These are phyloP conservation scores for Elephantulus edwardii DNA, from an alignment of 2,113 vertebrate genomes.

Conservation along the genomic window DNA sequence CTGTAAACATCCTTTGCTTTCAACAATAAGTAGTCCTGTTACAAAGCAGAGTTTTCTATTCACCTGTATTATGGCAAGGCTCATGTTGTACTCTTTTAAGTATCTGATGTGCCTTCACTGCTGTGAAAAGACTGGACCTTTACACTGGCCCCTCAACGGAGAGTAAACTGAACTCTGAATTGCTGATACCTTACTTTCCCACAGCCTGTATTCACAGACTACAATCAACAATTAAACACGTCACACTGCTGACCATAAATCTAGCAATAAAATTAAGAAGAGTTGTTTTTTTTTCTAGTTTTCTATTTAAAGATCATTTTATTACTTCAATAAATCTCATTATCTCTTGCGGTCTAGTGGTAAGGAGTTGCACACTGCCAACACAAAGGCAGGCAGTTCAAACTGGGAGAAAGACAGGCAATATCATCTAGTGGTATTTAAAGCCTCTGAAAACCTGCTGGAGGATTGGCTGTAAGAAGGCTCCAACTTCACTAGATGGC, in stretches of 20 bases:
- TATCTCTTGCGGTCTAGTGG: too few species aligned
- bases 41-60: background rate
- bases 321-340: too few species aligned
- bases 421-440: too few species aligned
- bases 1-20: background rate
- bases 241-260: background rate
- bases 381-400: too few species aligned
- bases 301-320: too few species aligned
- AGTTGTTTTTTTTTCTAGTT: too few species aligned
- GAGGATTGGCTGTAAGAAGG: too few species aligned
- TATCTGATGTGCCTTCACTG: background rate
- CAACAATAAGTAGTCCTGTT: background rate
- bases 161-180: background rate
- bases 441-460: too few species aligned
- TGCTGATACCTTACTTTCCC: background rate
- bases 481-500: too few species aligned
- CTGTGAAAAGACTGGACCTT: background rate
- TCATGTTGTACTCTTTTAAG: background rate
- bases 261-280: background rate
- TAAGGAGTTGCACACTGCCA: too few species aligned
- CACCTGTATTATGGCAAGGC: background rate
- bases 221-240: background rate
- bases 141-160: background rate
- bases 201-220: accelerated
- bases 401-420: too few species aligned